A percentile compares a stretch with the other conserved stretches of the same genome.
These are phyloP conservation scores for Eidolon dupreanum DNA, from an alignment of 2,797 vertebrate genomes.

Conservation along the genomic window DNA sequence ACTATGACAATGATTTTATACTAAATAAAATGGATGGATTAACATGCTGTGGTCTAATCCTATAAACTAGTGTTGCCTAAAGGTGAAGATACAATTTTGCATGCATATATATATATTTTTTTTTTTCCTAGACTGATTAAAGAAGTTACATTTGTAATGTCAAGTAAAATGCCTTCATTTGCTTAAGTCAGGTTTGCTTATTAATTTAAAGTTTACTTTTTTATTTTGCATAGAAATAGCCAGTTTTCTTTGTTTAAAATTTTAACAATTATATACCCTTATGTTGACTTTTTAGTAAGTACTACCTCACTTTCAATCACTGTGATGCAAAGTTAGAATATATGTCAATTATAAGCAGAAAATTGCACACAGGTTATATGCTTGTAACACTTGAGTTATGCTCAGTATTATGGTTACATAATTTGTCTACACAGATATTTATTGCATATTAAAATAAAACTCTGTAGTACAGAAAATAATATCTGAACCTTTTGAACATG, in stretches of 20 bases:
- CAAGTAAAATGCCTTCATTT: constrained; percentile 37
- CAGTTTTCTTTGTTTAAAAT: background rate
- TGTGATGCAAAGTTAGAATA: background rate
- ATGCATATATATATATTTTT: constrained; percentile 45
- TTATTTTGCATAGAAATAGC: background rate
- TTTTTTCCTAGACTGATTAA: constrained; percentile 68
- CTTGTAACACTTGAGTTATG: background rate
- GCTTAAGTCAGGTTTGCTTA: background rate
- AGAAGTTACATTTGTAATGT: constrained; percentile 71
- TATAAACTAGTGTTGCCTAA: constrained; percentile 73
- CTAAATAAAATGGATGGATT: constrained; percentile 68
- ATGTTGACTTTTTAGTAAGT: background rate
- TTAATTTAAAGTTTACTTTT: background rate
- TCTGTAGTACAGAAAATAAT: background rate
- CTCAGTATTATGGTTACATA: background rate
- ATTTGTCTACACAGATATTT: background rate
- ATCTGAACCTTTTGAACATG: background rate
- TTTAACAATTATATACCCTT: background rate
- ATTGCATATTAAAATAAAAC: background rate
- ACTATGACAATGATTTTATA: constrained; percentile 38
- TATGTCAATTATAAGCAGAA: background rate
- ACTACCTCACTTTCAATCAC: background rate
- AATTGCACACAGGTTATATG: fast-evolving
- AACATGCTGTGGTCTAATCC: constrained; percentile 66
- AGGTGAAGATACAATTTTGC: constrained; percentile 67